Conservation (phyloP, 2,113 vertebrate species). For the Rousettus leschenaultii region DNA sequence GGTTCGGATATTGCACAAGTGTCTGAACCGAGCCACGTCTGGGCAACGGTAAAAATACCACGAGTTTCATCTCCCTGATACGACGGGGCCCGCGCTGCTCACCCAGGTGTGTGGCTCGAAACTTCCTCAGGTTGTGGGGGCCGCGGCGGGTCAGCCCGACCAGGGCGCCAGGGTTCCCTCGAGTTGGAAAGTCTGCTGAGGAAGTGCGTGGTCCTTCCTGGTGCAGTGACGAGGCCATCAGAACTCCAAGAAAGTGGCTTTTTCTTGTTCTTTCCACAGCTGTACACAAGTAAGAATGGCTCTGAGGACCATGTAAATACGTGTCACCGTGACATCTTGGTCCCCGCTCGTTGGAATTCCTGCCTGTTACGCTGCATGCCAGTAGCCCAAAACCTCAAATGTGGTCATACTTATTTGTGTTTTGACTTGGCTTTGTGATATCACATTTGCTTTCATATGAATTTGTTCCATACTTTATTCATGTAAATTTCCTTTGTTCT, state of each 20-base stretch:
- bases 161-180: not conserved
- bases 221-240: fast-evolving
- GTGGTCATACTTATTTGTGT: not conserved
- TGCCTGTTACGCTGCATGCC: not conserved
- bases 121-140: not conserved
- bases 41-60: not conserved
- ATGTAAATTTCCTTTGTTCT: not conserved
- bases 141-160: fast-evolving
- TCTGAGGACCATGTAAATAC: fast-evolving
- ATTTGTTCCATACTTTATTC: not conserved
- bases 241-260: not conserved
- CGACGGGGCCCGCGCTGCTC: not conserved
- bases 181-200: not conserved
- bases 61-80: not conserved
- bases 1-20: fast-evolving
- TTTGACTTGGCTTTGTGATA: not conserved
- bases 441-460: not conserved
- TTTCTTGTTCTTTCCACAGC: too few species aligned
- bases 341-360: fast-evolving
- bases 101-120: fast-evolving
- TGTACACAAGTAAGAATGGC: not conserved
- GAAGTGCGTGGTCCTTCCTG: not conserved
- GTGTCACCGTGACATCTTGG: fast-evolving
- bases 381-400: not conserved
- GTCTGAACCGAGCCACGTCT: not conserved